Evolutionary conservation across 2,888 invertebrate genomes (phyloP).

Genomic region (Cosmia pyralina): DNA sequence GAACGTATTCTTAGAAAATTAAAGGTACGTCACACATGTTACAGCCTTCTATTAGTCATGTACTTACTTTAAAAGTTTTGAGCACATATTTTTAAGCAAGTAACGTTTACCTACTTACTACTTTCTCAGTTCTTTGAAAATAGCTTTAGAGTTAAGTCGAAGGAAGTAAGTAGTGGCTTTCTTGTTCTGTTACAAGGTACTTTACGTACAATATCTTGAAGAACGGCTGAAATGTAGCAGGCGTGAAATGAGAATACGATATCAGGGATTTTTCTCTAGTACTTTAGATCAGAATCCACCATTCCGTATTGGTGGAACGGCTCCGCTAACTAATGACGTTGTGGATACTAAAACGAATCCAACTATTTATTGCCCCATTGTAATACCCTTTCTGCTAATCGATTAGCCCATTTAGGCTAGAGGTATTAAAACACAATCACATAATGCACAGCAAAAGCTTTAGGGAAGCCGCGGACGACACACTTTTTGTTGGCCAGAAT

Average conservation of each 20-base stretch:
- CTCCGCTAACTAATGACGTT: constrained; percentile 45
- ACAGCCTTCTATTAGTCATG: constrained; percentile 26
- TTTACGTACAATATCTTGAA: constrained; percentile 26
- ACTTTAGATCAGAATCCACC: constrained; percentile 33
- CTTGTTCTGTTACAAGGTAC: constrained; percentile 19
- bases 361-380: constrained; percentile 53
- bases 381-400: constrained; percentile 52
- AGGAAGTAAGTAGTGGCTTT: constrained; percentile 24
- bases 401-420: constrained; percentile 50
- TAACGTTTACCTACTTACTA: background rate
- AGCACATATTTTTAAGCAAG: constrained; percentile 43
- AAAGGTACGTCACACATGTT: constrained; percentile 38
- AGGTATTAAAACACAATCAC: constrained; percentile 59
- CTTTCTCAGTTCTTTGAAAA: background rate
- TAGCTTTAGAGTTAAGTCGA: constrained; percentile 2
- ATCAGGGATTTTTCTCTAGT: constrained; percentile 30
- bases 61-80: constrained; percentile 8
- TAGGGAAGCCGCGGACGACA: constrained; percentile 38
- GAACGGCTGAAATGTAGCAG: constrained; percentile 24
- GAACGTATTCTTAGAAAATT: constrained; percentile 5
- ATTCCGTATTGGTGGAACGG: constrained; percentile 23
- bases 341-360: constrained; percentile 46
- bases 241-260: constrained; percentile 30
- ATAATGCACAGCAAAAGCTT: constrained; percentile 49
- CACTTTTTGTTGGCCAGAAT: constrained; percentile 10